Conservation (phyloP, 2,113 vertebrate genomes). For the Erythrocercus mccallii region DNA sequence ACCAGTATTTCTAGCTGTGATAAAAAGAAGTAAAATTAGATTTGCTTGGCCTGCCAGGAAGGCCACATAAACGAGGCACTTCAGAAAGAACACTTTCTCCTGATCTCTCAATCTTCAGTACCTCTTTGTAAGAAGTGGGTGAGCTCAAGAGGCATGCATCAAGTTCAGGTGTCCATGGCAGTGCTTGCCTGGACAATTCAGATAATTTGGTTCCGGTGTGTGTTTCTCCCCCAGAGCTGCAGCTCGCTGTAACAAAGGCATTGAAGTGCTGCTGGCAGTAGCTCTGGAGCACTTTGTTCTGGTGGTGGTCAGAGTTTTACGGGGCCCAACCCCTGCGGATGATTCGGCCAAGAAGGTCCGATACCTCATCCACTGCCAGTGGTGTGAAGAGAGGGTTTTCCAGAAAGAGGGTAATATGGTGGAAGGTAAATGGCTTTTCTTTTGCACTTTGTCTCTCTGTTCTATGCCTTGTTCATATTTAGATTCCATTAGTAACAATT, state of each 20-base stretch:
- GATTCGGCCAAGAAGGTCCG: constrained; percentile 85
- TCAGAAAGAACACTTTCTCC: not conserved
- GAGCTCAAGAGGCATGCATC: not conserved
- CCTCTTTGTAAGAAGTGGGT: not conserved
- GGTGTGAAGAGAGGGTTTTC: constrained; percentile 96
- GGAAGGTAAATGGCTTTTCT: constrained; percentile 79
- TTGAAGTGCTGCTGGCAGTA: constrained; percentile 91
- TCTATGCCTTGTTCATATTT: not conserved
- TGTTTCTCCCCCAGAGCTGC: constrained; percentile 78
- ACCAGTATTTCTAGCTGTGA: not conserved
- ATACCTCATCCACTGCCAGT: constrained; percentile 93
- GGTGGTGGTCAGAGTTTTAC: constrained; percentile 89
- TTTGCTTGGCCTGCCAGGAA: not conserved
- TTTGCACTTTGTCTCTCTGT: not conserved
- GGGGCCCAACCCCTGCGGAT: constrained; percentile 88
- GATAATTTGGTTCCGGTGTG: not conserved
- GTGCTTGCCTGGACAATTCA: not conserved
- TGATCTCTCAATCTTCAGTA: not conserved
- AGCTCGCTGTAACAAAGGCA: constrained; percentile 94
- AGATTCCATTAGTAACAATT: not conserved
- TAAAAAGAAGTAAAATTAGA: not conserved
- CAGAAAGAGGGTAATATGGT: constrained; percentile 88
- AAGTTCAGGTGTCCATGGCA: not conserved
- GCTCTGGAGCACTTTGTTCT: constrained; percentile 95
- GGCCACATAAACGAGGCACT: not conserved